Conservation (phyloP, 30 jellyfish, hydroid and myxozoan species). For the Catostylus mosaicus region DNA sequence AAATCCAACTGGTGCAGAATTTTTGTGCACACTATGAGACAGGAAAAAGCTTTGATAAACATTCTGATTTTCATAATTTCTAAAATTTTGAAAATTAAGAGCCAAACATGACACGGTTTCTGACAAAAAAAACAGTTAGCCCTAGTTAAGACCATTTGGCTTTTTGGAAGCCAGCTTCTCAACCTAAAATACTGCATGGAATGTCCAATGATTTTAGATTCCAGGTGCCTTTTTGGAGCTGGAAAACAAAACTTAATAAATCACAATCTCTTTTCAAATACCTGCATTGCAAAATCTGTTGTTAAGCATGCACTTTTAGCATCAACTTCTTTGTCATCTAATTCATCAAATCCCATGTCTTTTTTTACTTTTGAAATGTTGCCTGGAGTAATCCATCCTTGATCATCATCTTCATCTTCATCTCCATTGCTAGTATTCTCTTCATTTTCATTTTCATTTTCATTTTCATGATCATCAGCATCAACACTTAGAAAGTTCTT, state of each 20-base stretch:
- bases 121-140: too few relatives aligned
- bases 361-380: constrained; percentile 75
- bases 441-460: background rate
- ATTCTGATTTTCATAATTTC: too few relatives aligned
- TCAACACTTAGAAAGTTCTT: constrained; percentile 39
- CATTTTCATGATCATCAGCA: constrained; percentile 14
- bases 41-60: too few relatives aligned
- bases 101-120: too few relatives aligned
- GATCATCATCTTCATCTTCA: constrained; percentile 67
- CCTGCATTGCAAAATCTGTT: constrained; percentile 99
- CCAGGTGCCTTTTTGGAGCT: background rate
- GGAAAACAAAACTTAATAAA: background rate
- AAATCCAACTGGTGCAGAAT: too few relatives aligned
- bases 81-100: too few relatives aligned
- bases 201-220: too few relatives aligned
- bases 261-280: background rate
- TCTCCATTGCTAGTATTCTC: constrained; percentile 17
- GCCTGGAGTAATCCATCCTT: constrained; percentile 95
- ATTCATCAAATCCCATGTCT: constrained; percentile 82
- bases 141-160: too few relatives aligned
- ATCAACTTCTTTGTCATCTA: constrained; percentile 35
- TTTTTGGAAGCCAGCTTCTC: too few relatives aligned
- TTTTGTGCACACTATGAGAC: too few relatives aligned
- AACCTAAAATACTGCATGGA: too few relatives aligned
- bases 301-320: constrained; percentile 83